Base-by-base conservation (phyloP, 2,797 vertebrate genomes). In the Sylvilagus floridanus region DNA sequence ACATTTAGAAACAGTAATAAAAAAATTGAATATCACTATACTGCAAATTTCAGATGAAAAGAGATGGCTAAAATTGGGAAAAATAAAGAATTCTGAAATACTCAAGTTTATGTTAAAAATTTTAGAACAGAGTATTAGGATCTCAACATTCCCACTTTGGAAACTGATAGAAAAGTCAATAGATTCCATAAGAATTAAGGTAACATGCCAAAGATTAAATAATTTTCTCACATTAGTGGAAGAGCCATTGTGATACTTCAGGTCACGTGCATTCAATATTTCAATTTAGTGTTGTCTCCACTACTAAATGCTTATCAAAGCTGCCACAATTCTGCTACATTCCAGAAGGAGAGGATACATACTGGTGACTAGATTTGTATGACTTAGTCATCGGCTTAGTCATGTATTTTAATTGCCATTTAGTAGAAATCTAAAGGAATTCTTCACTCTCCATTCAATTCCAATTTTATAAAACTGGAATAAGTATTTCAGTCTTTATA, bases 321-420 rank as follows among this genome's bases (percentile, higher is more conserved):
- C 35, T 1, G 52, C 17, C n/a, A 62, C 0, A 72, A 14, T 93
- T 93, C 17, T 4, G 66, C 73, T 84, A 69, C 10, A 88, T 79
- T 66, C 9, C 11, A 95, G 32, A 57, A 11, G 95, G 68, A 81
- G 2, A 86, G 7, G 32, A 24, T 21, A 68, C 30, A 50, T 32
- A 52, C 47, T 22, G 11, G 12, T 13, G 0, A 66, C n/a, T 85
- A 88, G 50, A 11, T 60, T 90, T 17, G 26, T 3, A 95, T 69
- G 66, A 76, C 5, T 42, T 42, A 88, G 35, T 26, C 81, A 16
- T 1, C 17, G 90, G 73, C 81, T 82, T 90, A 68, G 19, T 66
- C 12, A 57, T 79, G 83, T 71, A 7, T 92, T 96, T 84, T 42
- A 4, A 89, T 84, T 84, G 1, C 4, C 52, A 81, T 81, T 79